Base-by-base conservation (phyloP, 2,113 vertebrate genomes). In the Syngnathus typhle region DNA sequence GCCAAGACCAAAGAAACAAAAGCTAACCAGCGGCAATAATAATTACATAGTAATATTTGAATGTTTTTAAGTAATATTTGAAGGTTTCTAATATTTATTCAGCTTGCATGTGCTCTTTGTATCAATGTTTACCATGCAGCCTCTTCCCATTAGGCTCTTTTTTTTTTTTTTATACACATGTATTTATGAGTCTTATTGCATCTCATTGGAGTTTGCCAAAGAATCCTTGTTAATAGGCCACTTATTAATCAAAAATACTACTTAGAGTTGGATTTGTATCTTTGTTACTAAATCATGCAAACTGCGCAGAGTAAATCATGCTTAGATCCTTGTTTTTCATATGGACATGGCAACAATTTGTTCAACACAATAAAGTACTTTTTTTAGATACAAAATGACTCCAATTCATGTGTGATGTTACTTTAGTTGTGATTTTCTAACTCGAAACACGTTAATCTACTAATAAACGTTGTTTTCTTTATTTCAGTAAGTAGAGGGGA, bases 171-270 rank as follows among this genome's bases (percentile, higher is more conserved):
- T 56, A 69, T 61, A 49, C 39, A 37, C 43, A 41, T 82, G 73
- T 86, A 88, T 88, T 85, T 87, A 87, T 83, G 79, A 86, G 77
- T 88, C 79, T 88, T 86, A 86, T 82, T 74, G 69, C 63, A 43
- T 81, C 64, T 79, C 71, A 54, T 37, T 61, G 68, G 77, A 63
- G 79, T 88, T 82, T 81, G 83, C 81, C 21, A 27, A 51, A 64
- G 63, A 72, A 64, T 81, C 71, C 15, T 60, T 74, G 65, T 70
- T 51, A 32, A 32, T 32, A 36, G 49, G 67, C 59, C 65, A 36
- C 70, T 75, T 66, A 46, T 70, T 73, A 59, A 77, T 64, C 49
- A 61, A 77, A 68, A 71, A 70, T 8, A 32, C 23, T 32, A 79
- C 71, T 38, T 82, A 32, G 27, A 32, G 68, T 76, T 68, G 51